phyloP scores from a whole-genome alignment of 2,888 invertebrate genomes.

The Enchytraeus crypticus region DNA sequence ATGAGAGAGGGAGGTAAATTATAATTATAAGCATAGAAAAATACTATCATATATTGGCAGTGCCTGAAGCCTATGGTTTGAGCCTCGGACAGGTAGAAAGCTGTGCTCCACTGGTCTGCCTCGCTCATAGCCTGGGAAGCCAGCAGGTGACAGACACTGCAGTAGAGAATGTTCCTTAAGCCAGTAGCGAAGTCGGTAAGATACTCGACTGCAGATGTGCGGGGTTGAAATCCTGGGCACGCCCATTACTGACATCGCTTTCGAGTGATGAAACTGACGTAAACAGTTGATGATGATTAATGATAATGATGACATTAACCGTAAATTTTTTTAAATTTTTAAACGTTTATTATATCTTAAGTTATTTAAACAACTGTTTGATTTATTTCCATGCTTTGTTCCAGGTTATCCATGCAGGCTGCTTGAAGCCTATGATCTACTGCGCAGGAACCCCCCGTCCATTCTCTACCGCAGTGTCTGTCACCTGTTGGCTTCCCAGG shows the following conservation, averaged over 20 bases:
- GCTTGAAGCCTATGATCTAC: constrained; percentile 28
- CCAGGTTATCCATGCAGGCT: constrained; percentile 19
- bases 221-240: too few relatives aligned
- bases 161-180: too few relatives aligned
- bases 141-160: too few relatives aligned
- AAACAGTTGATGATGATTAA: background rate
- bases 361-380: background rate
- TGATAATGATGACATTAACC: background rate
- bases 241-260: too few relatives aligned
- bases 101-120: too few relatives aligned
- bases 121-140: too few relatives aligned
- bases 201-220: too few relatives aligned
- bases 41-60: background rate
- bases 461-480: constrained; percentile 34
- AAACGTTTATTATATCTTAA: background rate
- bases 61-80: too few relatives aligned
- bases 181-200: too few relatives aligned
- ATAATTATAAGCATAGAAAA: background rate
- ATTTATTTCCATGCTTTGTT: background rate
- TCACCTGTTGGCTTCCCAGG: constrained; percentile 30
- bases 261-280: too few relatives aligned
- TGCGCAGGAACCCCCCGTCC: constrained; percentile 32
- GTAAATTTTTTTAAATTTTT: background rate
- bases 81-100: too few relatives aligned
- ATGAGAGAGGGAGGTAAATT: background rate